phyloP scores from a whole-genome alignment of 2,113 vertebrate species.

The Antechinus stuartii region DNA sequence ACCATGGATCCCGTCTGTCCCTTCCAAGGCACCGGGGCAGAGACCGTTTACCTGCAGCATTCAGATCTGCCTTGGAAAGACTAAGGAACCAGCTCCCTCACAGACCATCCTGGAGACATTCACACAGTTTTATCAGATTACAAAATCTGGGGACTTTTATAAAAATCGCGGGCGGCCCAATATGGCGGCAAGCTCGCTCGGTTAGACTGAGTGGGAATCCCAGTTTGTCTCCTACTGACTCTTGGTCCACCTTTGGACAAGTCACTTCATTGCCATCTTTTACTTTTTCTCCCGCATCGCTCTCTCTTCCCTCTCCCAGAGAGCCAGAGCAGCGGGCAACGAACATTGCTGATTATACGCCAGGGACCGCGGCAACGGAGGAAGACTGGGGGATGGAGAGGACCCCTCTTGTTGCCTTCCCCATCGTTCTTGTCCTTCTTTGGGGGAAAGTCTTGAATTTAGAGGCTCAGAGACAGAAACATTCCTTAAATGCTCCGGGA shows the following conservation, averaged over 20 bases:
- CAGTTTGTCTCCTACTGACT: not conserved
- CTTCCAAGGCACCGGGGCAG: not conserved
- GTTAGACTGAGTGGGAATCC: not conserved
- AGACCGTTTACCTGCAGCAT: not conserved
- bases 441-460: not conserved
- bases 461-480: not conserved
- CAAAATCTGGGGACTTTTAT: not conserved
- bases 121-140: not conserved
- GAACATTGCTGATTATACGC: not conserved
- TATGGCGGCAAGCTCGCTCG: not conserved
- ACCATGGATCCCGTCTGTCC: not conserved
- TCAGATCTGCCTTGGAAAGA: not conserved
- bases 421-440: not conserved
- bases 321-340: not conserved
- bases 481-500: not conserved
- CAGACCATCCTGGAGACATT: no score
- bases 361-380: rapidly evolving
- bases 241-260: not conserved
- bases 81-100: not conserved
- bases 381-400: no score
- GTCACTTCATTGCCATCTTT: not conserved
- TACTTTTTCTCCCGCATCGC: not conserved
- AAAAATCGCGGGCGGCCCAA: not conserved
- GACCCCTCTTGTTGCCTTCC: not conserved
- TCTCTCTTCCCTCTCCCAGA: not conserved